These are phyloP conservation scores for Furcifer pardalis DNA, from an alignment of 2,797 vertebrate genomes.

Conservation along the genomic window DNA sequence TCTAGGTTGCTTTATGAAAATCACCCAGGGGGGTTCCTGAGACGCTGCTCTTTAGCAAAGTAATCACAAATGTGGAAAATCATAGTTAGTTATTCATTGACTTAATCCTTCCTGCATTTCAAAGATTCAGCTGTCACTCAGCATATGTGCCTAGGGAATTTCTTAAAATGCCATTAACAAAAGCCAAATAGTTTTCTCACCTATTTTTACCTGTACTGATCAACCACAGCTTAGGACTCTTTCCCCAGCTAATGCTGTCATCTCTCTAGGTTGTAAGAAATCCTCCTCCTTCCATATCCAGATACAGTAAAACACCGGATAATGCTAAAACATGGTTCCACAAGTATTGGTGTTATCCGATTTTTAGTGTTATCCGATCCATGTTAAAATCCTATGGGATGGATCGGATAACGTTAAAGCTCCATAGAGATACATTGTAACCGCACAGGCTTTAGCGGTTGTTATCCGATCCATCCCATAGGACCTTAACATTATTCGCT, in stretches of 20 bases:
- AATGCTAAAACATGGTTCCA: no score
- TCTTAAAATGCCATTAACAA: background rate
- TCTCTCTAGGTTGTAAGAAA: background rate
- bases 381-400: no score
- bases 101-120: slow-evolving; percentile 20
- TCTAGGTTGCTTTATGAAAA: slow-evolving; percentile 9
- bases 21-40: background rate
- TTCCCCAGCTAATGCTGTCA: background rate
- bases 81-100: background rate
- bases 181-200: background rate
- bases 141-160: background rate
- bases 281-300: no score
- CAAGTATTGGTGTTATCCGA: no score
- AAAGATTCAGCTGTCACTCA: background rate
- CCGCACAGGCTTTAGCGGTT: no score
- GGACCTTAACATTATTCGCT: no score
- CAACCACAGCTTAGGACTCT: background rate
- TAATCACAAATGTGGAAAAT: background rate
- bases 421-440: no score
- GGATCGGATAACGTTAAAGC: no score
- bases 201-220: background rate
- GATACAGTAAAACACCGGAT: no score
- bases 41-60: slow-evolving; percentile 19
- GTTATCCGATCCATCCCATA: no score
- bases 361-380: no score